Evolutionary conservation across 2,888 invertebrate genomes (phyloP), one percentile per base, ranked within the genome.

Genomic region (Athalia cordata): DNA sequence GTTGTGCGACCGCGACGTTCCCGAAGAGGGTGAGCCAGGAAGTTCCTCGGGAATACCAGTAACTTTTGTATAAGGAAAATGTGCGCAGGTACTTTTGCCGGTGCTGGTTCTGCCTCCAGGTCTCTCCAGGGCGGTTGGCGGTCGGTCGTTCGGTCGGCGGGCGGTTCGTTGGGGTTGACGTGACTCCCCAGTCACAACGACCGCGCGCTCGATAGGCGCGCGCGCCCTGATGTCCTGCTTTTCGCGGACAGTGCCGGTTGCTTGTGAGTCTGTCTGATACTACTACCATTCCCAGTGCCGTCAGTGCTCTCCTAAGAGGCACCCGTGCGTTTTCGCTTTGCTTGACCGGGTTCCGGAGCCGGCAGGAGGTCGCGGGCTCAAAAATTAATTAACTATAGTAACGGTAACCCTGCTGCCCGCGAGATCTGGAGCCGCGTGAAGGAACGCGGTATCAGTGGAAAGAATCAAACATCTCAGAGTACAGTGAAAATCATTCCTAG

Each of bases 291-390:
- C 85, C 84, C 89, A 89, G 89, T 89, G 87, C 88, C 88, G 88
- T 86, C 85, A 88, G 85, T 88, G 88, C 89, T 89, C 88, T 89
- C 88, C 87, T 79, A 84, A 87, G 89, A 85, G 89, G 87, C 87
- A 84, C 87, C 88, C 86, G 89, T 87, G 88, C 75, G 87, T 86
- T 89, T 87, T 83, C 78, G 82, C 81, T 82, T 83, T 81, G 83
- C 82, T 79, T 64, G 49, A 78, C 57, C 74, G 78, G 75, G 76
- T 78, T 75, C 76, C 78, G 76, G 59, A 72, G 65, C 75, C 78
- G 72, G 72, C 72, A 75, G 75, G 75, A 75, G 75, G 50, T 75
- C 75, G 75, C 75, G 75, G 29, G 75, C 75, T 75, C 75, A 62
- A 62, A 29, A 29, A 29, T 29, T 29, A 0, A 29, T 29, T 29